These are phyloP conservation scores for Atta cephalotes DNA, from an alignment of 1,140 invertebrate species.

Conservation along the genomic window DNA sequence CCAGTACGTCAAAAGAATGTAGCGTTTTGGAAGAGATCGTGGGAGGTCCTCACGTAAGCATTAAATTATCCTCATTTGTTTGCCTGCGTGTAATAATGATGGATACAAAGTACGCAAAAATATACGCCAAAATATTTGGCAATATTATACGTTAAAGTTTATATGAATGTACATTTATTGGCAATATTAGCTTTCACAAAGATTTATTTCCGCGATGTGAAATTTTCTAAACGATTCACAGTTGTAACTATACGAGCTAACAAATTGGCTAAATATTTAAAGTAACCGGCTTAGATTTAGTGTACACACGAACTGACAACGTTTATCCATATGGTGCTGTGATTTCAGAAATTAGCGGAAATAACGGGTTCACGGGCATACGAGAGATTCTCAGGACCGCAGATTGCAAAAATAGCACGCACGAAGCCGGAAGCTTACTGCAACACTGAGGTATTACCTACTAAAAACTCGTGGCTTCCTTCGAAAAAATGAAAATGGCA, in stretches of 20 bases:
- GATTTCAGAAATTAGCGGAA: constrained; percentile 90
- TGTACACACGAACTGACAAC: neutral
- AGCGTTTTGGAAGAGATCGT: constrained; percentile 91
- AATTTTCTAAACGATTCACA: neutral
- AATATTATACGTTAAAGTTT: neutral
- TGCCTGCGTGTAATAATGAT: neutral
- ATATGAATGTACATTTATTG: constrained; percentile 2
- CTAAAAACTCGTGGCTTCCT: constrained; percentile 69
- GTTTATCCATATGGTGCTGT: neutral
- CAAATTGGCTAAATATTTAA: constrained; percentile 38
- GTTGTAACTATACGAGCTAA: neutral
- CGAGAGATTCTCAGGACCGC: constrained; percentile 97
- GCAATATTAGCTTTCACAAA: neutral
- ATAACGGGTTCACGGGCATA: constrained; percentile 97
- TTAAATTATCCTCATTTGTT: neutral
- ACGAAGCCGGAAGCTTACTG: constrained; percentile 91
- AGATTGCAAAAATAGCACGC: constrained; percentile 96
- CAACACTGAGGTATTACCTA: constrained; percentile 90
- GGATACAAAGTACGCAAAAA: neutral
- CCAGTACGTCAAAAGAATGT: constrained; percentile 94
- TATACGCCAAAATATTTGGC: neutral
- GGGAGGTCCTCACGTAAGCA: constrained; percentile 91
- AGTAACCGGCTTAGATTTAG: neutral
- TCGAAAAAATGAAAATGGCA: constrained; percentile 66
- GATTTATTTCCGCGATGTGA: constrained; percentile 1